Conservation (phyloP, 2,797 vertebrate genomes). For the Chiloscyllium punctatum region DNA sequence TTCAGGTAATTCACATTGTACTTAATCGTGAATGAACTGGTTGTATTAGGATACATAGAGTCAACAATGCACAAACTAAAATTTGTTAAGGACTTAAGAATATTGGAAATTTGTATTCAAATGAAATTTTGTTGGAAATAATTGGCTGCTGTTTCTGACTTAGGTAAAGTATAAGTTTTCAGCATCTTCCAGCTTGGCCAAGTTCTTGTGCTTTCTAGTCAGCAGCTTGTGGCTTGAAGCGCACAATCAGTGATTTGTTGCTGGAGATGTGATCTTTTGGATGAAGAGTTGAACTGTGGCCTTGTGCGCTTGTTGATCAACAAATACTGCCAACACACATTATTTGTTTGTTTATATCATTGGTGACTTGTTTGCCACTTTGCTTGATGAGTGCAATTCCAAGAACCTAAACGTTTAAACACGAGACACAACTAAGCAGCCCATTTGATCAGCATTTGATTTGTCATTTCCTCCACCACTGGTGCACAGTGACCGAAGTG, state of each 20-base stretch:
- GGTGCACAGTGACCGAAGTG: no score
- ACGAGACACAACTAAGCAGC: no score
- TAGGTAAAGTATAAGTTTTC: neutral
- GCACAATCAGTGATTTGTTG: neutral
- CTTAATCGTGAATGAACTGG: neutral
- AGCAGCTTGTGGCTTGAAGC: neutral
- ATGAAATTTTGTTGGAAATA: neutral
- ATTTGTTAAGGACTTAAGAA: neutral
- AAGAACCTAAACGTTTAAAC: no score
- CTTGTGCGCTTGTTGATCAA: neutral
- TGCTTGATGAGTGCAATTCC: no score
- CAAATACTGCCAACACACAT: neutral
- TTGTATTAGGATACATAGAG: neutral
- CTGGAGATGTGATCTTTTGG: neutral
- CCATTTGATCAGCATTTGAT: no score
- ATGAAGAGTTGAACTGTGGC: neutral
- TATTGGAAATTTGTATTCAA: neutral
- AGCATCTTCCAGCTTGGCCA: neutral
- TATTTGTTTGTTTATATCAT: neutral
- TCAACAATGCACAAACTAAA: neutral
- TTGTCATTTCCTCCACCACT: no score
- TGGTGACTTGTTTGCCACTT: neutral
- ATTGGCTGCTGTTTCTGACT: neutral
- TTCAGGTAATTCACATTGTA: slow-evolving; percentile 73
- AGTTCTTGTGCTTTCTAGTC: no score